Evolutionary conservation across 2,888 invertebrate species (phyloP), one percentile per base, ranked within the genome.

Genomic region (Hecatera dysodea): DNA sequence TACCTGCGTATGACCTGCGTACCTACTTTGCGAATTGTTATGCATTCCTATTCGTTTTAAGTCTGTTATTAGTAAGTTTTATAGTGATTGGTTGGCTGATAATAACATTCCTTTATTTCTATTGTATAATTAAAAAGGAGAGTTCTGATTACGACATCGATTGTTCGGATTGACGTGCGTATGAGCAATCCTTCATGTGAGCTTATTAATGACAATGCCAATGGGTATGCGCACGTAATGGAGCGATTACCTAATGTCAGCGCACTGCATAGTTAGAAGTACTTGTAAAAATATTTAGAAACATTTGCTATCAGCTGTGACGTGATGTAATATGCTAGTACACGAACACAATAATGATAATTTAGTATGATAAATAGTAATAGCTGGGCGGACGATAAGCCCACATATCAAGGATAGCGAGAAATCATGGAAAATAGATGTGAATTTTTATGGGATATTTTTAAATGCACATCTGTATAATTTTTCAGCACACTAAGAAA

Each of bases 131-230:
- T 79, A 60, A 80, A 82, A 77, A 75, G 77, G 70, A 50, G 63
- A 80, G 71, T 72, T 82, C 75, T 73, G 78, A 78, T 82, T 80
- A 73, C 75, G 73, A 62, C 73, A 81, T 73, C 81, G 57, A 82
- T 82, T 82, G 82, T 83, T 82, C 66, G 22, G 60, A 78, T 59
- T 81, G 82, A 81, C 81, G 78, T 50, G 64, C 61, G 52, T 60
- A 70, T 82, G 82, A 82, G 78, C 71, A 82, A 80, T 73, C 50
- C 60, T 66, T 61, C 48, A 60, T 80, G 66, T 61, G 46, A 68
- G 62, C 64, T 75, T 66, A 75, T 68, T 72, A 59, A 70, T 75
- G 72, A 79, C 76, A 76, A 81, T 73, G 71, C 63, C 52, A 62
- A 67, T 79, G 42, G 63, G n/a, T 67, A 63, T 72, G 60, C 72